phyloP scores from a whole-genome alignment of 2,888 invertebrate species.

The Apamea epomidion region DNA sequence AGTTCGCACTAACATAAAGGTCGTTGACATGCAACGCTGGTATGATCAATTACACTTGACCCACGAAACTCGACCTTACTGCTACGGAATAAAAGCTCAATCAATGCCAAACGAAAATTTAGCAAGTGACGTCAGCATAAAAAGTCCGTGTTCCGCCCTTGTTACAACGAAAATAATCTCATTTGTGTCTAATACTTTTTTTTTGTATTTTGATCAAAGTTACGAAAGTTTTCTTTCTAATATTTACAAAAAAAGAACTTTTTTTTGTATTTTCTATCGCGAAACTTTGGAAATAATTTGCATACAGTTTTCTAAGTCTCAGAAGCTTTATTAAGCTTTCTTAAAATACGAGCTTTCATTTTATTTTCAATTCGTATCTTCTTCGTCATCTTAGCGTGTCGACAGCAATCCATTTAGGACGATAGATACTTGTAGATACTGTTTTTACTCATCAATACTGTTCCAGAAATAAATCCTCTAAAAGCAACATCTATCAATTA shows the following conservation, averaged over 20 bases:
- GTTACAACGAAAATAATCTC: conserved; percentile 7
- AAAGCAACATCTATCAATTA: conserved; percentile 32
- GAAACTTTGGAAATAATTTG: conserved; percentile 6
- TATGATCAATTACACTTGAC: background rate
- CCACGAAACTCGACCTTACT: conserved; percentile 1
- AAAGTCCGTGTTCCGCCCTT: conserved; percentile 4
- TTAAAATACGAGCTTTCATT: background rate
- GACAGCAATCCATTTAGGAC: no score
- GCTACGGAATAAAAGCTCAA: background rate
- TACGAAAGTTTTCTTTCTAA: conserved; percentile 30
- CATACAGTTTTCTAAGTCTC: conserved; percentile 10
- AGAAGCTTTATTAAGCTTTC: background rate
- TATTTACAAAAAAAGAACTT: background rate
- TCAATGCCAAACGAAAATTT: background rate
- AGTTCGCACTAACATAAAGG: conserved; percentile 26
- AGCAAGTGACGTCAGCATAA: background rate
- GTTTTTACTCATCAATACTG: background rate
- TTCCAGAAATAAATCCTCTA: background rate
- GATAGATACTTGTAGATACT: background rate
- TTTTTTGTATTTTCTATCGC: background rate
- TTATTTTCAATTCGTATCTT: background rate
- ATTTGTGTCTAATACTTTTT: conserved; percentile 26
- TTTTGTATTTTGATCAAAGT: conserved; percentile 12
- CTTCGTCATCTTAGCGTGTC: no score
- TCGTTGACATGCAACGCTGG: conserved; percentile 36